Base-by-base conservation (phyloP, 2,888 invertebrate genomes). In the Opisthograptis luteolata region DNA sequence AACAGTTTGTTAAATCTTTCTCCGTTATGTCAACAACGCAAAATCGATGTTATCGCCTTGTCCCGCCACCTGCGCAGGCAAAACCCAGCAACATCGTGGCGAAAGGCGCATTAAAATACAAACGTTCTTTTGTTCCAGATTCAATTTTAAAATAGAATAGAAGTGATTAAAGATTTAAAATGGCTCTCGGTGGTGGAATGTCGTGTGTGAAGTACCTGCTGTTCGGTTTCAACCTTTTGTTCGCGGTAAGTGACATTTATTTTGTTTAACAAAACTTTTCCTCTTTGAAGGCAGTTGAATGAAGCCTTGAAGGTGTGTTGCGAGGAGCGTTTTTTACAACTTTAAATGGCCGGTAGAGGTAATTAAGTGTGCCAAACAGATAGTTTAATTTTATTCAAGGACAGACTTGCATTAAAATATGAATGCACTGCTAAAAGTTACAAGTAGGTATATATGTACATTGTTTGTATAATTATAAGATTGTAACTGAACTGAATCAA, bases 201-300 rank as follows among this genome's bases (percentile, higher is more conserved):
- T 94, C 96, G 68, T 96, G 96, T 90, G 94, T 97, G 68, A 97
- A 97, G 88, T 97, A 96, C 82, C 92, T 97, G 53, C 93, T 97
- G 37, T 97, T 97, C 84, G 92, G 95, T 66, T 96, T 97, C 92
- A 97, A 97, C 87, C 92, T 97, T 64, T 85, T 96, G 64, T 96
- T 97, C 90, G 96, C 96, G 87, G 97, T 97, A 89, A 94, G 96
- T 92, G 62, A n/a, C n/a, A n/a, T n/a, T n/a, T 44, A 53, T 36
- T 41, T 42, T 20, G 19, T 12, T 13, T 8, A 27, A 7, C 13
- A 32, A 32, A 12, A 22, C n/a, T 28, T 9, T 27, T 28, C 20
- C 3, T 3, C 10, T 42, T 42, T 27, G 7, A 2, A 14, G 20
- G 1, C 8, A 5, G 7, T 6, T 8, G 6, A 14, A 8, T 8